Conservation (phyloP, 2,113 vertebrate species). For the Oriolus oriolus region DNA sequence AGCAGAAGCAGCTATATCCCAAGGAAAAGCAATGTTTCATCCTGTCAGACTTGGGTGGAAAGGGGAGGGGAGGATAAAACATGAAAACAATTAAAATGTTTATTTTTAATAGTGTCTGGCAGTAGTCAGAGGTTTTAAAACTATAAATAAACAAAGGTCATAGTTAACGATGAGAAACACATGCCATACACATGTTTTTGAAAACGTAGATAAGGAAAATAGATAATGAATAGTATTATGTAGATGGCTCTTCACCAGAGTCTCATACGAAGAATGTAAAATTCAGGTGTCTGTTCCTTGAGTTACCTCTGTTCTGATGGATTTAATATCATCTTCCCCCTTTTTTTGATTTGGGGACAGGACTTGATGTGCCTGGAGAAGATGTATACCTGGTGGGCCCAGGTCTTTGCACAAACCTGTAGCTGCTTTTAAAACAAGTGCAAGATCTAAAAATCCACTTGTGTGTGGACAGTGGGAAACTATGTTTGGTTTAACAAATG, state of each 20-base stretch:
- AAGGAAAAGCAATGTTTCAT: conserved; percentile 59
- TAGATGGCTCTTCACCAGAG: neutral
- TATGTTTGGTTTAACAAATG: neutral
- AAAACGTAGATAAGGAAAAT: conserved; percentile 39
- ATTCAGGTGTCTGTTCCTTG: neutral
- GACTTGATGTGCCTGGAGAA: neutral
- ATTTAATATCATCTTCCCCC: neutral
- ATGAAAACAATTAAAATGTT: conserved; percentile 68
- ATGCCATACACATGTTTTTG: conserved; percentile 37
- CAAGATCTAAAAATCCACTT: neutral
- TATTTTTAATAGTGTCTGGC: conserved; percentile 66
- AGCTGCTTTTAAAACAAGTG: neutral
- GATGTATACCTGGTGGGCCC: neutral
- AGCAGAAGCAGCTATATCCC: conserved; percentile 10
- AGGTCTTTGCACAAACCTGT: neutral
- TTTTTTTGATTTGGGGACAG: neutral
- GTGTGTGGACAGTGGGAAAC: neutral
- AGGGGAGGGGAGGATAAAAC: conserved; percentile 44
- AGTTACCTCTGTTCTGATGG: neutral
- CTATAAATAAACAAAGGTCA: conserved; percentile 64
- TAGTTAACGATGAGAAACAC: conserved; percentile 48
- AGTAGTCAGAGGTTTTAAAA: conserved; percentile 54
- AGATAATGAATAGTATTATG: neutral
- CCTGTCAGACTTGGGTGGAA: conserved; percentile 53
- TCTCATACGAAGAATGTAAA: neutral